phyloP scores from a whole-genome alignment of 2,888 invertebrate genomes.

The Orgyia antiqua region DNA sequence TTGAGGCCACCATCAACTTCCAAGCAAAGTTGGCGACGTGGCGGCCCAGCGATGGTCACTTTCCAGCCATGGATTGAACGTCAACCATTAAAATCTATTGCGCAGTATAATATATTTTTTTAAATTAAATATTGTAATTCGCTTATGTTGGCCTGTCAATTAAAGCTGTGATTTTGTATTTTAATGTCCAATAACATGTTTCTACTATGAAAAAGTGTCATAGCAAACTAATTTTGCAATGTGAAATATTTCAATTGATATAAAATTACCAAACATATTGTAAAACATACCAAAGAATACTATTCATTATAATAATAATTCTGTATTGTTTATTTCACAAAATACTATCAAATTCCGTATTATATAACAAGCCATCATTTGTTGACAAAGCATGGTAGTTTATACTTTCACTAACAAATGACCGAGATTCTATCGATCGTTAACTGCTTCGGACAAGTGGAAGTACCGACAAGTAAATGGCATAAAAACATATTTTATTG shows the following conservation, averaged over 20 bases:
- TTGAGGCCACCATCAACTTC: too few relatives aligned
- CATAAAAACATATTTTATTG: too few relatives aligned
- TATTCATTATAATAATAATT: constrained; percentile 2
- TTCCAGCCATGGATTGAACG: too few relatives aligned
- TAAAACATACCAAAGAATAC: background rate
- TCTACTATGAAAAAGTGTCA: too few relatives aligned
- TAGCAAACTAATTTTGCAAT: too few relatives aligned
- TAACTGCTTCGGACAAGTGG: constrained; percentile 4
- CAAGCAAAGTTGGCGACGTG: too few relatives aligned
- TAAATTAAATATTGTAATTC: too few relatives aligned
- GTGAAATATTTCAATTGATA: background rate
- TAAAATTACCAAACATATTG: background rate
- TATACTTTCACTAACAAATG: constrained; percentile 26
- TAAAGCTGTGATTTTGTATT: background rate
- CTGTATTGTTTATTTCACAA: constrained; percentile 4
- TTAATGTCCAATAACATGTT: too few relatives aligned
- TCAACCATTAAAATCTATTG: too few relatives aligned
- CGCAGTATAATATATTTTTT: too few relatives aligned
- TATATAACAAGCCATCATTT: constrained; percentile 16
- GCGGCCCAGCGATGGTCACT: too few relatives aligned
- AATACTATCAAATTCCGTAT: constrained; percentile 16
- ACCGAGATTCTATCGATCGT: constrained; percentile 11
- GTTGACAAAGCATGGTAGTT: constrained; percentile 27
- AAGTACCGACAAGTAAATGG: constrained; percentile 1
- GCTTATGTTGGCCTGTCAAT: too few relatives aligned